These are phyloP conservation scores for Saccopteryx bilineata DNA, from an alignment of 2,113 vertebrate genomes.

Conservation along the genomic window DNA sequence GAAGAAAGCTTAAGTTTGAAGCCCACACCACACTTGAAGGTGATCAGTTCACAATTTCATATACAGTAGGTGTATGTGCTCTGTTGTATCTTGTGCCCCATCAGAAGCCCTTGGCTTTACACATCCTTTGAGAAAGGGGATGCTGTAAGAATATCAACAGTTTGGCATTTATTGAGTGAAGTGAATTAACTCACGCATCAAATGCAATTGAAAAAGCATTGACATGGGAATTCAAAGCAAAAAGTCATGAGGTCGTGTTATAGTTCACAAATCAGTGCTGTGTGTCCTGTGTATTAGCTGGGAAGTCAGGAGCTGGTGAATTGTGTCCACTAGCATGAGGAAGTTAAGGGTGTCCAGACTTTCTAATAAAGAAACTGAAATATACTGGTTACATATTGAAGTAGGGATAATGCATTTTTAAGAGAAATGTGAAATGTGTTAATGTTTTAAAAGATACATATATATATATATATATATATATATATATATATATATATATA, in stretches of 20 bases:
- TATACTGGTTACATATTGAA: background rate
- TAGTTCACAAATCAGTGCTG: background rate
- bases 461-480: background rate
- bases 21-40: background rate
- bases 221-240: background rate
- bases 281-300: background rate
- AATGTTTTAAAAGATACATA: background rate
- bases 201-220: background rate
- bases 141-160: background rate
- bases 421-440: background rate
- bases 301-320: background rate
- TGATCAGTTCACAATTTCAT: background rate
- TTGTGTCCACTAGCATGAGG: accelerated
- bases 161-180: background rate
- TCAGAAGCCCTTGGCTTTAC: background rate
- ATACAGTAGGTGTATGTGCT: background rate
- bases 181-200: background rate
- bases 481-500: background rate
- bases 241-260: background rate
- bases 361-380: background rate
- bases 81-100: background rate
- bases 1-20: background rate
- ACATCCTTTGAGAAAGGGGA: background rate
- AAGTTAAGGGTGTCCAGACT: background rate
- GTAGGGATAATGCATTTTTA: background rate